These are phyloP conservation scores for Aphelocoma coerulescens DNA, from an alignment of 2,113 vertebrate genomes.

Conservation along the genomic window DNA sequence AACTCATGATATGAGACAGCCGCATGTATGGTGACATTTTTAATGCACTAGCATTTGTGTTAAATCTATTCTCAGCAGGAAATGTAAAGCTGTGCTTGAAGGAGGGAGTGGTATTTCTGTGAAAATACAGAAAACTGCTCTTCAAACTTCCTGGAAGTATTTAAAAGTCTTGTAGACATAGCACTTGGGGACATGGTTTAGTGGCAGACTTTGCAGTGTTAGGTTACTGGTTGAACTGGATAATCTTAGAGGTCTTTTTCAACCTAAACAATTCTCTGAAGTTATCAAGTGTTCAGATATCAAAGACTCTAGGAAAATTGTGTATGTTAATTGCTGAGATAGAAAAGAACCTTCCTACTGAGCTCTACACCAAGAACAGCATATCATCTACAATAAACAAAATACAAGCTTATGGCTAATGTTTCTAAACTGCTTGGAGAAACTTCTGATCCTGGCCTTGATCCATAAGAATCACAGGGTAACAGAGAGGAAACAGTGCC, in stretches of 20 bases:
- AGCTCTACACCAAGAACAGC: not conserved
- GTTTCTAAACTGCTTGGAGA: not conserved
- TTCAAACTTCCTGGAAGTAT: not conserved
- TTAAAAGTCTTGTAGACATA: not conserved
- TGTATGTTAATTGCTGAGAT: not conserved
- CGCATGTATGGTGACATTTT: not conserved
- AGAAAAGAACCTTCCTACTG: not conserved
- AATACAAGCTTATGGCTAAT: not conserved
- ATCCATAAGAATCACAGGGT: not conserved
- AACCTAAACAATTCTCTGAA: not conserved
- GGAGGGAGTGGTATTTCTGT: not conserved
- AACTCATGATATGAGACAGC: not conserved
- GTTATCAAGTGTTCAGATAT: not conserved
- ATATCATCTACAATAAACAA: not conserved
- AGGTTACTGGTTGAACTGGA: not conserved
- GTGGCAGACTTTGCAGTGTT: not conserved
- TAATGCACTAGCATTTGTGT: not conserved
- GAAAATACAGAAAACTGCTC: not conserved
- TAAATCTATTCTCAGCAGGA: not conserved
- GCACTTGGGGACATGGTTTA: not conserved
- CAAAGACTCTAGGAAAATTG: not conserved
- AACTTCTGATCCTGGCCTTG: not conserved
- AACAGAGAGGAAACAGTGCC: not conserved
- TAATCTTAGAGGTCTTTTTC: not conserved
- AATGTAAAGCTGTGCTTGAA: not conserved